Evolutionary conservation across 2,888 invertebrate species (phyloP), one percentile per base, ranked within the genome.

Genomic region (Platerodrilus igneus): DNA sequence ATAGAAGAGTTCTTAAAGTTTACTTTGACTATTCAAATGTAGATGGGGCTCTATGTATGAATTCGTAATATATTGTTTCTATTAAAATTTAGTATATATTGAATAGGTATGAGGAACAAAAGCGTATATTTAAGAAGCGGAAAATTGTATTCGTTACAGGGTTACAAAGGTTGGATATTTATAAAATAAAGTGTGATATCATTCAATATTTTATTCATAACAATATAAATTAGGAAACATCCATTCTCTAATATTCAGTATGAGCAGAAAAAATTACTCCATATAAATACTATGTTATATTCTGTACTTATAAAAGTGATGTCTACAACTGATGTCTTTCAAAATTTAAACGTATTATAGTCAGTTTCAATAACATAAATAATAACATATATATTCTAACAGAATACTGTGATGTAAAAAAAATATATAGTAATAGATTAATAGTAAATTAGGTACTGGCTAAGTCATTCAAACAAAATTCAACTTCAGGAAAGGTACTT

Each of bases 391-490:
- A 47, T 42, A 50, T 41, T 52, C 43, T 52, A 54, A 48, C 37
- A 51, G 54, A 64, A 64, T 63, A 64, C 63, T 63, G 63, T 60
- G 57, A 55, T 55, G 64, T 64, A 63, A 63, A 51, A 57, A 51
- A 55, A 46, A 51, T 45, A 56, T 48, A 48, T 41, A 52, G 41
- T 48, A 46, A 49, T 52, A 41, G 46, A 57, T 50, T 45, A 49
- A 58, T 56, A n/a, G n/a, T 57, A 57, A 56, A 58, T 59, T 58
- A 61, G 60, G 60, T 60, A 62, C 54, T 56, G 54, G 54, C 59
- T 61, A 60, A 53, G 54, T 53, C 58, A 58, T 50, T 55, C 55
- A 56, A 60, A 59, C 53, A 52, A 58, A 47, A 52, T 56, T 59
- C 55, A 57, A 57, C 44, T 28, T 21, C 20, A 30, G 29, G 22